Conservation (phyloP, 2,888 invertebrate species). For the Drosophila tanythrix region DNA sequence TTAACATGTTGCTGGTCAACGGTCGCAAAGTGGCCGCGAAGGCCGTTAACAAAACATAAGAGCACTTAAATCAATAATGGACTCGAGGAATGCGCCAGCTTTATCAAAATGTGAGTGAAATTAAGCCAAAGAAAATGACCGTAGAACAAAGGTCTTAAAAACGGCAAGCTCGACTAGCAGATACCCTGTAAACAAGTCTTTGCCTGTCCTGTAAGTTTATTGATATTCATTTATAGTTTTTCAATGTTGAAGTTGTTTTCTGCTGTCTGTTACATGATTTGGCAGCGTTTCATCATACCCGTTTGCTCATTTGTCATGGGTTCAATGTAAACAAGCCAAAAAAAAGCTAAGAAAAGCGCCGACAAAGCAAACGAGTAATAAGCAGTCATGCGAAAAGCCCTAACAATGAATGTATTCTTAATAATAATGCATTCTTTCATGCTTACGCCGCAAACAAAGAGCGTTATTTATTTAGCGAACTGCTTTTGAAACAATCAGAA, state of each 20-base stretch:
- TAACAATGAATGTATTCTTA: background rate
- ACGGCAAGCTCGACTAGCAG: background rate
- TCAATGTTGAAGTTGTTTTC: background rate
- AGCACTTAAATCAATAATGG: constrained; percentile 58
- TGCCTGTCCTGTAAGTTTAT: too few relatives aligned
- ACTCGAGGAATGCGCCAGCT: constrained; percentile 15
- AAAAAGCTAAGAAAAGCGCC: background rate
- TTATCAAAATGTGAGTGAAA: constrained; percentile 13
- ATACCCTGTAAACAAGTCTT: background rate
- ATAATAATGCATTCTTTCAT: background rate
- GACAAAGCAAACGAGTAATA: background rate
- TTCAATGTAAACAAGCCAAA: background rate
- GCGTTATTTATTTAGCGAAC: background rate
- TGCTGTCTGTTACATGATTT: background rate
- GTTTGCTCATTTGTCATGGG: background rate
- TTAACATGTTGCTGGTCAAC: constrained; percentile 43
- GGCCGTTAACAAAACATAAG: constrained; percentile 57
- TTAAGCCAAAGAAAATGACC: background rate
- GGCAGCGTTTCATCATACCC: background rate
- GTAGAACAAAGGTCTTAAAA: background rate
- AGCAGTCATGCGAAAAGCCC: background rate
- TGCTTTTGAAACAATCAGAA: background rate
- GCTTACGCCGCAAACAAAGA: background rate
- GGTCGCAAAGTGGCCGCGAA: constrained; percentile 55
- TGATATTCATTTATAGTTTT: background rate